Conservation (phyloP, 2,113 vertebrate genomes). For the Piaya cayana region DNA sequence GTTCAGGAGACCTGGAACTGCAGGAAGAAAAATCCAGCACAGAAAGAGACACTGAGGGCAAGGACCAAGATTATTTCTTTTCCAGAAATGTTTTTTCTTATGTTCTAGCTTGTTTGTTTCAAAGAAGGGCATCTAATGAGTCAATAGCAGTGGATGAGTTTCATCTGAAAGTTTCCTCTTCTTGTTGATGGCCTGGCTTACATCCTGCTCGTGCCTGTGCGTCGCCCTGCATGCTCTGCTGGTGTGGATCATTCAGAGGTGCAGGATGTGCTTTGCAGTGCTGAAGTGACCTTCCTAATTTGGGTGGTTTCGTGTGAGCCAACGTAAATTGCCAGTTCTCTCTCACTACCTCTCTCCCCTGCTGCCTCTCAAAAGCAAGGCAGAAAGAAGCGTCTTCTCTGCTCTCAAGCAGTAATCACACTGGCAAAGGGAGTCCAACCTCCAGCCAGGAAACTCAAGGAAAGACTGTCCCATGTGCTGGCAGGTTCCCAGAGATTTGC, state of each 20-base stretch:
- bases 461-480: background rate
- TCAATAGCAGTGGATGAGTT: background rate
- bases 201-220: background rate
- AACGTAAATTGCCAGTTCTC: background rate
- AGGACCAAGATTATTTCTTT: background rate
- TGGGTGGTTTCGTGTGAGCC: background rate
- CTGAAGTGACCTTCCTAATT: background rate
- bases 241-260: background rate
- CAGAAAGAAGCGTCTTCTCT: background rate
- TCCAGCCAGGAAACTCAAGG: background rate
- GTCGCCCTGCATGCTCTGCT: background rate
- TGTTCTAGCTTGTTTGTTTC: background rate
- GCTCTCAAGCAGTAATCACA: background rate
- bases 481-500: background rate
- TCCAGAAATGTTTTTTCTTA: accelerated
- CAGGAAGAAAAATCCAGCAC: constrained; percentile 3
- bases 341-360: background rate
- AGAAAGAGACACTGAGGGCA: background rate
- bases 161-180: background rate
- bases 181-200: background rate
- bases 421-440: background rate
- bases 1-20: constrained; percentile 40
- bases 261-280: background rate
- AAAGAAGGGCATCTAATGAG: background rate
- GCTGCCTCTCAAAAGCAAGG: background rate